phyloP scores from a whole-genome alignment of 2,888 invertebrate genomes.

The Sarcophaga variegata region DNA sequence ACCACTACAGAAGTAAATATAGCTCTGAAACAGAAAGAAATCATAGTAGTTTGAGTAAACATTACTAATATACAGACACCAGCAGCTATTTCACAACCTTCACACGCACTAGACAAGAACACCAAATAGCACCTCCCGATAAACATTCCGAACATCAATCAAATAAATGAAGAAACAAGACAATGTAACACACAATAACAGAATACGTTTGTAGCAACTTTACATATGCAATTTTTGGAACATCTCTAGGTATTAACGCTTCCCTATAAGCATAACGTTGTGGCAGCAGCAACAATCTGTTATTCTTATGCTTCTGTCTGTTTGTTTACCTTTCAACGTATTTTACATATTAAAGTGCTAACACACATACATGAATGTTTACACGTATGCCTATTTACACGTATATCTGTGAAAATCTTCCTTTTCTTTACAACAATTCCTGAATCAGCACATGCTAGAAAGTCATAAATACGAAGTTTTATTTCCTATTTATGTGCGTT shows the following conservation, averaged over 20 bases:
- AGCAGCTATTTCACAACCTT: not conserved
- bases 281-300: slow-evolving; percentile 23
- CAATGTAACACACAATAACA: not conserved
- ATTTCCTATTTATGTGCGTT: not conserved
- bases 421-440: too few relatives aligned
- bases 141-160: slow-evolving; percentile 40
- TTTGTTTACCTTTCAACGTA: too few relatives aligned
- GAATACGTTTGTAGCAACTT: slow-evolving; percentile 18
- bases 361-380: too few relatives aligned
- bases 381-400: too few relatives aligned
- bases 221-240: slow-evolving; percentile 21
- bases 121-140: not conserved
- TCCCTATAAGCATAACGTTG: too few relatives aligned
- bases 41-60: not conserved
- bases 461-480: too few relatives aligned
- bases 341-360: too few relatives aligned
- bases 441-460: too few relatives aligned
- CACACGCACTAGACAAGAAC: not conserved
- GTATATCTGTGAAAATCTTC: too few relatives aligned
- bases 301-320: too few relatives aligned
- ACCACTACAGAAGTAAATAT: not conserved
- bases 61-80: not conserved
- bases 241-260: not conserved
- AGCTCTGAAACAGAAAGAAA: not conserved
- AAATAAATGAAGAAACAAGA: slow-evolving; percentile 31